A percentile compares a stretch with the other conserved stretches of the same genome.
Conservation (phyloP, 1,140 invertebrate species). For the Stegodyphus dumicola region DNA sequence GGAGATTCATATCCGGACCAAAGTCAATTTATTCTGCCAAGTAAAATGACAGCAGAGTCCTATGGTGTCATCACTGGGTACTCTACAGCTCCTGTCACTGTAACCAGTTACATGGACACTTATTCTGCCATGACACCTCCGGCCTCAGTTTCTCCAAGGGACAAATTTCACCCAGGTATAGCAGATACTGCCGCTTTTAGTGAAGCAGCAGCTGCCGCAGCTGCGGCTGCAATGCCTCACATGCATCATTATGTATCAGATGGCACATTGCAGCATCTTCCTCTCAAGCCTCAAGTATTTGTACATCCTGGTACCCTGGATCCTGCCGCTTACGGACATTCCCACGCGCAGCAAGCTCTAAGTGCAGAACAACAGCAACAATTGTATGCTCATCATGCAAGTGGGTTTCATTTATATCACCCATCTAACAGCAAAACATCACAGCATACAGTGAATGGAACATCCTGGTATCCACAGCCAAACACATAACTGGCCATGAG, state of each 20-base stretch:
- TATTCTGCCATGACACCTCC: conserved; percentile 91
- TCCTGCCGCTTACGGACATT: conserved; percentile 35
- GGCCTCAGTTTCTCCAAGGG: conserved; percentile 91
- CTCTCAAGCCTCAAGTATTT: conserved; percentile 82
- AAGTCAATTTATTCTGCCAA: conserved; percentile 45
- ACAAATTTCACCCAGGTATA: conserved; percentile 75
- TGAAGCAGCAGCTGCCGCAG: conserved; percentile 59
- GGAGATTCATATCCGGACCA: conserved; percentile 48
- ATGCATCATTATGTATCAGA: conserved; percentile 60
- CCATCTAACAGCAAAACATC: conserved; percentile 72
- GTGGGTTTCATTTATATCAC: conserved; percentile 90
- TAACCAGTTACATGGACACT: conserved; percentile 65
- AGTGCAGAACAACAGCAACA: conserved; percentile 75
- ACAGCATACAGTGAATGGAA: conserved; percentile 71
- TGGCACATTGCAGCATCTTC: conserved; percentile 77
- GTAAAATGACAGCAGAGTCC: conserved; percentile 40
- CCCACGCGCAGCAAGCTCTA: conserved; percentile 33
- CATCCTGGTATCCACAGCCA: conserved; percentile 82
- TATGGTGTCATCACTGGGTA: conserved; percentile 64
- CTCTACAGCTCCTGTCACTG: conserved; percentile 12
- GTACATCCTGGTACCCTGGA: conserved; percentile 62
- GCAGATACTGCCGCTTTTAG: conserved; percentile 70
- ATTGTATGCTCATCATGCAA: conserved; percentile 81
- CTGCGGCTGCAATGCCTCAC: conserved; percentile 52
- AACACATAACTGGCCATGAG: conserved; percentile 48